Evolutionary conservation across 1,140 invertebrate species (phyloP).

Genomic region (Ceratitis capitata): DNA sequence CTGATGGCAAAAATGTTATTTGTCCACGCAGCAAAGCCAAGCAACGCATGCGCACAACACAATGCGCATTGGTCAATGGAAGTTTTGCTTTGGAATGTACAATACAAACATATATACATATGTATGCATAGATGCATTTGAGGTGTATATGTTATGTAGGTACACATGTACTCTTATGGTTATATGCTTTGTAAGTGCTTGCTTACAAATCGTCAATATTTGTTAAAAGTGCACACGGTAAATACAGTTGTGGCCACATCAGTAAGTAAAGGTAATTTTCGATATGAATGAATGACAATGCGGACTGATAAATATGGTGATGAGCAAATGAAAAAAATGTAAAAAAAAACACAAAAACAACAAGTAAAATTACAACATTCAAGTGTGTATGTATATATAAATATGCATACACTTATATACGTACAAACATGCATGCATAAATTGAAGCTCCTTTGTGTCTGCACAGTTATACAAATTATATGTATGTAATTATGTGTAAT

Average conservation of each 20-base stretch:
- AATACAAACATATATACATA: not conserved
- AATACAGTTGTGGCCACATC: too few relatives aligned
- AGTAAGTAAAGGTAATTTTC: too few relatives aligned
- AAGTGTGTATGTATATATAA: not conserved
- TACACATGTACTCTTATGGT: too few relatives aligned
- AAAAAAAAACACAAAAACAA: too few relatives aligned
- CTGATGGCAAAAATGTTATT: not conserved
- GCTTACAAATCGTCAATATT: too few relatives aligned
- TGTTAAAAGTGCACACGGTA: too few relatives aligned
- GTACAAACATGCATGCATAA: not conserved
- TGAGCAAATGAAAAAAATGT: too few relatives aligned
- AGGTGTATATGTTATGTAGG: too few relatives aligned
- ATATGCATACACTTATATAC: not conserved
- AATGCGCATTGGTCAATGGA: not conserved
- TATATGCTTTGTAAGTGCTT: too few relatives aligned
- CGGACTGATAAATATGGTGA: too few relatives aligned
- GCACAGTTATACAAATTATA: not conserved
- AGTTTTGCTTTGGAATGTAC: not conserved
- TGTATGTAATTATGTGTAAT: not conserved
- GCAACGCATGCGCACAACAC: slow-evolving; percentile 22
- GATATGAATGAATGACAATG: too few relatives aligned
- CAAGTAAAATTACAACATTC: too few relatives aligned
- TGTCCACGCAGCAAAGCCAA: not conserved
- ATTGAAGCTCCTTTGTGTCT: not conserved
- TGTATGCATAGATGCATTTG: not conserved